Evolutionary conservation across 1,140 invertebrate genomes (phyloP), one percentile per base, ranked within the genome.

Genomic region (Rhynchophorus ferrugineus): DNA sequence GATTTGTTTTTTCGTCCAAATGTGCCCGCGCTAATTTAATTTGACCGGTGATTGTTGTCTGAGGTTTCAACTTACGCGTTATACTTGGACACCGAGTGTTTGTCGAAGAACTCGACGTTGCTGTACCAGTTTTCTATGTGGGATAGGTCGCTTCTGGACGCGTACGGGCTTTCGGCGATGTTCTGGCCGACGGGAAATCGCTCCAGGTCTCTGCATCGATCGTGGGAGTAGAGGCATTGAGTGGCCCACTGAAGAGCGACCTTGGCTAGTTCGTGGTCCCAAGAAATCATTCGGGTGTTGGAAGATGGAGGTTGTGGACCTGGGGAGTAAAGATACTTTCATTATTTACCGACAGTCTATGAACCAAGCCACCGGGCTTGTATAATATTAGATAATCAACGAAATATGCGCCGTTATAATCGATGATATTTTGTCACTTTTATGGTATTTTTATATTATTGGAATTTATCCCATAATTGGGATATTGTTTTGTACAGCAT

Each of bases 181-280:
- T 70, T 71, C 45, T 71, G 69, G 1, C 69, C 69, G 1, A 69
- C 66, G 2, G 58, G 60, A 53, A 67, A 68, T 39, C 59, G 57
- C 5, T 43, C 57, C 53, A 74, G 65, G 62, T 78, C 71, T 59
- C 78, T 65, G 60, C 75, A 77, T 11, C 66, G 50, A 64, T 83
- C 81, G 61, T 81, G 78, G 2, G 68, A 69, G 44, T 61, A 63
- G 49, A 72, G 69, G 65, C 81, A 83, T 61, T 82, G 81, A 34
- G 78, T 70, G 2, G 76, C 79, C 77, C 81, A 82, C 56, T 73
- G 69, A 46, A 77, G 72, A 2, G 81, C 80, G 22, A 82, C 69
- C 1, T 49, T 56, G 1, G 80, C 79, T 9, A 83, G 65, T 62
- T 82, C 78, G 3, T 76, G 71, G 60, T 82, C 76, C 81, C 81